Base-by-base conservation (phyloP, 2,113 vertebrate genomes). In the Varanus salvator region DNA sequence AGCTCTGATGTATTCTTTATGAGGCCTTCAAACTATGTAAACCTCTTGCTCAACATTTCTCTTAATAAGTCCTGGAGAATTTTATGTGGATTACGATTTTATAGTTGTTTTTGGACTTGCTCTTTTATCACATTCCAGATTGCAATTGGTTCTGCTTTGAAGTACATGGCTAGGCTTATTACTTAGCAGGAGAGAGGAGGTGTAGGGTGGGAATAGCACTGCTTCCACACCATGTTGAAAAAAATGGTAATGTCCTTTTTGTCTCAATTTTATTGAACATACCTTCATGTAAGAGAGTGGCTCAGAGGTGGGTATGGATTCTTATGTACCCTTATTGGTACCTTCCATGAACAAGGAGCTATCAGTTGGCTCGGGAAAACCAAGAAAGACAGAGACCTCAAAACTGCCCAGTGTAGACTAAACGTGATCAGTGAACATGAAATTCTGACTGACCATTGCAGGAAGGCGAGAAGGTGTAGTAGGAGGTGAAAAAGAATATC, bases 61-160 rank as follows among this genome's bases (percentile, higher is more conserved):
- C 50, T 94, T 93, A 92, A 44, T 85, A 95, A 92, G 91, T 93
- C 92, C 93, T 94, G 81, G 92, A 78, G 90, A 93, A 90, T 93
- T 88, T 91, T 90, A 82, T 54, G 0, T 91, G 93, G 89, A 93
- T 93, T 93, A 94, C 90, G 48, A 84, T 93, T 96, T 93, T 94
- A 90, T 93, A 93, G 93, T 92, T 80, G n/a, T 95, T 94, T 87
- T 95, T 84, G 90, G 94, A 84, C 74, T 87, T 80, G 87, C 86
- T 93, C 92, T 96, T 94, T 96, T 96, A 96, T 95, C 95, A 85
- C 82, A 87, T 85, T 96, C 93, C 95, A 96, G 94, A 95, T 95
- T 94, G 92, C 85, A n/a, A 93, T 95, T 95, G 93, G 93, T 84
- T 90, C 90, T 93, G 82, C 94, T 96, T 95, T 96, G 95, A 96